phyloP scores from a whole-genome alignment of 2,797 vertebrate species.

The Pteropus rufus region DNA sequence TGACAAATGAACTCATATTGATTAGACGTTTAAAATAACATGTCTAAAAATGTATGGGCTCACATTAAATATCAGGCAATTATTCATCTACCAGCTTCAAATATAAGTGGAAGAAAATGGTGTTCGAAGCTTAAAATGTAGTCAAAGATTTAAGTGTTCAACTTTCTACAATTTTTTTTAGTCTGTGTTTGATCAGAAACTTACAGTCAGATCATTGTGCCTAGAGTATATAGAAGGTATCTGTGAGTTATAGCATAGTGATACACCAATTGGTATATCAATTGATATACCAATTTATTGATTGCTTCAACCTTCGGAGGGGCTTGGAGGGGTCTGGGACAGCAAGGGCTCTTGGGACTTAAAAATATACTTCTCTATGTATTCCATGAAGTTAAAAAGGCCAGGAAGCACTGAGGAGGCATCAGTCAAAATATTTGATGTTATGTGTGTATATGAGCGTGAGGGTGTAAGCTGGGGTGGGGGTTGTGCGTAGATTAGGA shows the following conservation, averaged over 20 bases:
- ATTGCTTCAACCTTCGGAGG: background rate
- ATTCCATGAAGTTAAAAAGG: background rate
- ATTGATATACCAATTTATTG: background rate
- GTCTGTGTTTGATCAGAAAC: background rate
- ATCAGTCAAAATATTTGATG: background rate
- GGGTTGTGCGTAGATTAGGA: background rate
- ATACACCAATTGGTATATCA: background rate
- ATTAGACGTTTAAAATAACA: conserved; percentile 81
- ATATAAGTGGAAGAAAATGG: conserved; percentile 69
- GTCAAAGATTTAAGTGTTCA: conserved; percentile 16
- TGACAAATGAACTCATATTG: conserved; percentile 82
- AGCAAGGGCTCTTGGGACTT: background rate
- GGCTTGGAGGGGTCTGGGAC: background rate
- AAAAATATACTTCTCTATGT: conserved; percentile 23
- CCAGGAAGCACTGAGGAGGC: background rate
- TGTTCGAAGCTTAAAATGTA: conserved; percentile 44
- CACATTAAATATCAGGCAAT: conserved; percentile 48
- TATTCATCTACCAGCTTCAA: conserved; percentile 72
- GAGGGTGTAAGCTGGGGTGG: background rate
- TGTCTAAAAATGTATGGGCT: conserved; percentile 71
- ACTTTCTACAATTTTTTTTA: conserved; percentile 2
- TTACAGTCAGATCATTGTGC: background rate
- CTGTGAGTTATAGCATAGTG: background rate
- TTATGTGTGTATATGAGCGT: background rate
- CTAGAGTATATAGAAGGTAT: background rate